Conservation (phyloP, 1,140 invertebrate species). For the Asbolus verrucosus region DNA sequence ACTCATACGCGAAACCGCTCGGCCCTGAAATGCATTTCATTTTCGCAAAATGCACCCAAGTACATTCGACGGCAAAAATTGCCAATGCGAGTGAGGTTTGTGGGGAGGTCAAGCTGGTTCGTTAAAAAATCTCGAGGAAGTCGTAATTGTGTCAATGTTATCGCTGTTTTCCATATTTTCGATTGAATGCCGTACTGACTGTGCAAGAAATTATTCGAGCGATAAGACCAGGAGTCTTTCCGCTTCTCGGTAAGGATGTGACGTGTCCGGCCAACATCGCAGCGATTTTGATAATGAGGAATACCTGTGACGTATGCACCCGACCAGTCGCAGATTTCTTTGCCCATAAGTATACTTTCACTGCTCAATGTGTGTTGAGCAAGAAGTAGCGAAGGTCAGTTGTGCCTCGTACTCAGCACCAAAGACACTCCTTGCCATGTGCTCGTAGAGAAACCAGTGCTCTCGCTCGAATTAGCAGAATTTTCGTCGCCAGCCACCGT, state of each 20-base stretch:
- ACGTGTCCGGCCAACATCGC: conserved; percentile 6
- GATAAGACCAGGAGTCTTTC: not conserved
- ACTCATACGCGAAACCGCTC: too few relatives aligned
- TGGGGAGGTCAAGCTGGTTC: not conserved
- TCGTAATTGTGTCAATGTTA: not conserved
- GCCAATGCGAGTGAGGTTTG: too few relatives aligned
- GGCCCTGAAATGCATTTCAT: too few relatives aligned
- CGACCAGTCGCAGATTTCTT: conserved; percentile 25
- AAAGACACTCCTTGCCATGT: conserved; percentile 43
- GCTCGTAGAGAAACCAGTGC: conserved; percentile 31
- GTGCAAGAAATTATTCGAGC: too few relatives aligned
- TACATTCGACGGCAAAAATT: too few relatives aligned
- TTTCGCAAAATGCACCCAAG: too few relatives aligned
- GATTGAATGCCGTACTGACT: too few relatives aligned
- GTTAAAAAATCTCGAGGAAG: too few relatives aligned
- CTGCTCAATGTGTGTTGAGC: conserved; percentile 40
- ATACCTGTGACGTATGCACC: conserved; percentile 22
- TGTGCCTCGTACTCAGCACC: conserved; percentile 28
- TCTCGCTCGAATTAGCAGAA: too few relatives aligned
- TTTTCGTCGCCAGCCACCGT: too few relatives aligned
- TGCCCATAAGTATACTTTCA: conserved; percentile 35
- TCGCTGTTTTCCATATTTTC: not conserved
- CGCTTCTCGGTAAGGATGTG: conserved; percentile 5
- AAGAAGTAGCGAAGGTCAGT: conserved; percentile 47
- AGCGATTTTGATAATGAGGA: conserved; percentile 15